These are phyloP conservation scores for Bombus turneri DNA, from an alignment of 1,140 invertebrate species.

Conservation along the genomic window DNA sequence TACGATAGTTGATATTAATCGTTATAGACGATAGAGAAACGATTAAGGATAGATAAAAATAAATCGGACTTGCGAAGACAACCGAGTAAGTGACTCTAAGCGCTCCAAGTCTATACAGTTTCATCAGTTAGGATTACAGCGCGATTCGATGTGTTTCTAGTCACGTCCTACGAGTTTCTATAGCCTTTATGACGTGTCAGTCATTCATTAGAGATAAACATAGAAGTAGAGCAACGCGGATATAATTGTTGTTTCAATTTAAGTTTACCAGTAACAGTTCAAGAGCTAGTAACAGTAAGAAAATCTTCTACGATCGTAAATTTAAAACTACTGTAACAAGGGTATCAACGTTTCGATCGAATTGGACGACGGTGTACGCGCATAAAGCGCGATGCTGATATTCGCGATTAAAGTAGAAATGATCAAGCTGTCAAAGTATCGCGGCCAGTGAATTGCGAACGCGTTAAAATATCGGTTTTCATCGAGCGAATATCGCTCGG, in stretches of 20 bases:
- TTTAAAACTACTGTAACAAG: not conserved
- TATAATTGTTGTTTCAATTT: not conserved
- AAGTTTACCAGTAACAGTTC: not conserved
- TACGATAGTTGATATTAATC: not conserved
- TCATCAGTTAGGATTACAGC: not conserved
- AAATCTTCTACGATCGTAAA: not conserved
- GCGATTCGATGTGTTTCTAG: not conserved
- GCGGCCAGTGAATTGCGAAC: not conserved
- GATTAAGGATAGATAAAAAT: not conserved
- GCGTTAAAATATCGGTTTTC: slow-evolving; percentile 19
- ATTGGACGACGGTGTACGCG: not conserved
- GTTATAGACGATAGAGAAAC: not conserved
- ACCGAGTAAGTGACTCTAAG: too few relatives aligned
- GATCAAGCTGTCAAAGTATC: not conserved
- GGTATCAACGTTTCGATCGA: not conserved
- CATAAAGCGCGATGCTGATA: too few relatives aligned
- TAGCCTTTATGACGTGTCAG: not conserved
- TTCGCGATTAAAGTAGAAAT: not conserved
- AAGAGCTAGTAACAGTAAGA: not conserved
- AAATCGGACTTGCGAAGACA: not conserved
- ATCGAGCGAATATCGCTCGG: not conserved
- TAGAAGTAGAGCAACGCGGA: not conserved
- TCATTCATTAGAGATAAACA: not conserved
- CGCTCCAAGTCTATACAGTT: too few relatives aligned
- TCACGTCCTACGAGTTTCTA: not conserved